Percentiles rank a stretch among this genome's conserved stretches.
Conservation (phyloP, 2,797 vertebrate genomes). For the Protonibea diacanthus region DNA sequence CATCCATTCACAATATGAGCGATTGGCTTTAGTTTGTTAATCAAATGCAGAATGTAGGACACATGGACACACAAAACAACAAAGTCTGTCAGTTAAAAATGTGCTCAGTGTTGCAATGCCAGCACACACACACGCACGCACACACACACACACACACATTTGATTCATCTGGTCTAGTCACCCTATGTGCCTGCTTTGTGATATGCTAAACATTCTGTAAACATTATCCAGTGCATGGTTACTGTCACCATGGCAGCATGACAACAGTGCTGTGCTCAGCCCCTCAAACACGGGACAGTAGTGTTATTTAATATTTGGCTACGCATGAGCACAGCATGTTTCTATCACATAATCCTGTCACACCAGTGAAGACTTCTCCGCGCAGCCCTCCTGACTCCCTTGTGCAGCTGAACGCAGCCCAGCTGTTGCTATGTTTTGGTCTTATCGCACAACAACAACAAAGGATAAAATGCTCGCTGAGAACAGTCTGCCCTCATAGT, state of each 20-base stretch:
- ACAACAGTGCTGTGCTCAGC: slow-evolving; percentile 89
- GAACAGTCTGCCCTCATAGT: slow-evolving; percentile 60
- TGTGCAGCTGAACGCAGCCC: slow-evolving; percentile 55
- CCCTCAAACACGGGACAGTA: slow-evolving; percentile 89
- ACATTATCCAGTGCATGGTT: slow-evolving; percentile 92
- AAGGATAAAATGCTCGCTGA: slow-evolving; percentile 51
- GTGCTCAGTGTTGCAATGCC: slow-evolving; percentile 31
- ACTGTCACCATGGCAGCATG: slow-evolving; percentile 94
- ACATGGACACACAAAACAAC: slow-evolving; percentile 25
- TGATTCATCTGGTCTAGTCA: slow-evolving; percentile 70
- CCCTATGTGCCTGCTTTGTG: slow-evolving; percentile 84
- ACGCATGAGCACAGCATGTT: slow-evolving; percentile 82
- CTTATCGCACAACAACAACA: slow-evolving; percentile 79
- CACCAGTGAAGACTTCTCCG: slow-evolving; percentile 61
- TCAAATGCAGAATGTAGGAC: slow-evolving; percentile 37
- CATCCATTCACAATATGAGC: slow-evolving; percentile 41
- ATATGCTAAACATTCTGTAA: slow-evolving; percentile 93
- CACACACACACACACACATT: slow-evolving; percentile 34
- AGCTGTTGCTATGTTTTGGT: slow-evolving; percentile 85
- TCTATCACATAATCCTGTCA: slow-evolving; percentile 80
- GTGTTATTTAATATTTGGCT: slow-evolving; percentile 94
- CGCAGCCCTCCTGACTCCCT: slow-evolving; percentile 36
- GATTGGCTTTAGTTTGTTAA: slow-evolving; percentile 34
- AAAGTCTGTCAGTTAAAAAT: slow-evolving; percentile 51
- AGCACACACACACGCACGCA: slow-evolving; percentile 4